Evolutionary conservation across 2,113 vertebrate genomes (phyloP).

Genomic region (Cochlearius cochlearius): DNA sequence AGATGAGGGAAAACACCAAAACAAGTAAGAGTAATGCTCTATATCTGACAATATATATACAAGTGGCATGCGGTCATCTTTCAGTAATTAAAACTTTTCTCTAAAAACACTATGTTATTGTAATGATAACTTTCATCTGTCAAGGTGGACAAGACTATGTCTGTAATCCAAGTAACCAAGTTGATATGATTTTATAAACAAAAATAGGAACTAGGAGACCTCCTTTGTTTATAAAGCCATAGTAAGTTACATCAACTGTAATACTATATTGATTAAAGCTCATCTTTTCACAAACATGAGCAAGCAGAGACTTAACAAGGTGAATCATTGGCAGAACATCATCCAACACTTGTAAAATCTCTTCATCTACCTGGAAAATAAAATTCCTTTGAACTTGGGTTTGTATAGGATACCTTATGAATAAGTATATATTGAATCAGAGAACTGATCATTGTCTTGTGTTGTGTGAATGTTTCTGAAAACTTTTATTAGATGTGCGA

Average conservation of each 20-base stretch:
- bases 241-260: neutral
- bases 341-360: neutral
- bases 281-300: neutral
- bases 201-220: neutral
- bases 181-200: neutral
- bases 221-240: neutral
- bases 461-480: neutral
- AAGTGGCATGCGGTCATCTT: neutral
- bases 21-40: neutral
- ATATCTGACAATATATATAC: neutral
- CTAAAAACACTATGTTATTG: neutral
- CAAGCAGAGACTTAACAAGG: neutral
- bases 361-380: neutral
- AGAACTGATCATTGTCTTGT: neutral
- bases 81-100: neutral
- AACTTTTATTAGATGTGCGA: neutral
- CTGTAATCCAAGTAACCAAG: neutral
- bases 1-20: neutral
- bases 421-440: neutral
- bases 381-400: neutral
- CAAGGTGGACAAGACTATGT: neutral
- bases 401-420: neutral
- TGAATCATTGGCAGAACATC: neutral
- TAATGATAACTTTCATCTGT: neutral
- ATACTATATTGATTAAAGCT: neutral